Conservation (phyloP, 2,113 vertebrate genomes). For the Henicopernis longicauda region DNA sequence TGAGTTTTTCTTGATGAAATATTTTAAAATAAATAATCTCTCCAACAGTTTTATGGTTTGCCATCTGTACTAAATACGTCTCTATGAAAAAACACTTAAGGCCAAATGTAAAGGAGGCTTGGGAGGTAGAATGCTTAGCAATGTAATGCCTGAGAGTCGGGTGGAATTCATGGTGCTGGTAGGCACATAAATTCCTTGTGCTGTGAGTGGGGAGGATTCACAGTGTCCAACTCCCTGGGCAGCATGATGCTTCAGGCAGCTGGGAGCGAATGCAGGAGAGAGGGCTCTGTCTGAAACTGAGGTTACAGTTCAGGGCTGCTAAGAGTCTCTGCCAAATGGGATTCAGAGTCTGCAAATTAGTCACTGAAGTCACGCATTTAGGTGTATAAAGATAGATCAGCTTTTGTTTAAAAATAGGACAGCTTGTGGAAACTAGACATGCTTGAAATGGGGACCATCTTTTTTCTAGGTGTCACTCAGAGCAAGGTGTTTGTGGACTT, state of each 20-base stretch:
- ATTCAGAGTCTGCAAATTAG: neutral
- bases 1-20: neutral
- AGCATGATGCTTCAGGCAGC: neutral
- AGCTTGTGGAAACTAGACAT: neutral
- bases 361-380: neutral
- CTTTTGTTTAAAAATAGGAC: neutral
- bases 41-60: neutral
- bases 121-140: neutral
- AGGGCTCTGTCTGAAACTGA: neutral
- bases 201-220: neutral
- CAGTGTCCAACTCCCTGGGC: neutral
- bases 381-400: neutral
- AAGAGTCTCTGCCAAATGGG: neutral
- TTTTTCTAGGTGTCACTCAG: neutral
- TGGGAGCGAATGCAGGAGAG: neutral
- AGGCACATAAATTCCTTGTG: neutral
- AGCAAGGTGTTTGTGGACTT: neutral
- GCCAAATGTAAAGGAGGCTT: neutral
- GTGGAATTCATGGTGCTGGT: neutral
- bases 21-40: conserved; percentile 42
- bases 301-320: neutral
- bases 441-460: neutral
- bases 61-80: conserved; percentile 30
- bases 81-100: neutral
- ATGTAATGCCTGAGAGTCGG: neutral